phyloP scores from a whole-genome alignment of 1,140 invertebrate species.

The Chymomyza costata region DNA sequence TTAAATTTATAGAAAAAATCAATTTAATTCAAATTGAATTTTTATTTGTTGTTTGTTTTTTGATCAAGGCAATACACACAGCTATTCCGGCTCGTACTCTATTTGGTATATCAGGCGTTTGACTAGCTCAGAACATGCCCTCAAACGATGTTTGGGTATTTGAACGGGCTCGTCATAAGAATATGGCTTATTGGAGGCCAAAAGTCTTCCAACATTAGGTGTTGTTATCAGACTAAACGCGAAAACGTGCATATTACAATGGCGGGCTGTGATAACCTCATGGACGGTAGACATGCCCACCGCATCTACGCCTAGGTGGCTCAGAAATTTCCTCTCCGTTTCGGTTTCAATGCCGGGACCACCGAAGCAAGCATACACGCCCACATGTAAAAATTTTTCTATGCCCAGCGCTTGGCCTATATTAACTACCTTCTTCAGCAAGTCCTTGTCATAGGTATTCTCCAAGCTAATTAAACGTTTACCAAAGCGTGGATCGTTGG shows the following conservation, averaged over 20 bases:
- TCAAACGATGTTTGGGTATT: constrained; percentile 81
- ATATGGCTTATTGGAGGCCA: too few species aligned
- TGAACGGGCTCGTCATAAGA: too few species aligned
- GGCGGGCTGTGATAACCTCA: constrained; percentile 80
- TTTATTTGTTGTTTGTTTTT: not conserved
- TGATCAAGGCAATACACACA: constrained; percentile 1
- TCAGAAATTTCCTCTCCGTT: constrained; percentile 88
- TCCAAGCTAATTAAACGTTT: constrained; percentile 91
- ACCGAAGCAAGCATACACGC: constrained; percentile 93
- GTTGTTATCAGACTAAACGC: constrained; percentile 93
- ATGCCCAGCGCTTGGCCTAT: constrained; percentile 85
- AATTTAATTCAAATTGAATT: too few species aligned
- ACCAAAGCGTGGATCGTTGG: constrained; percentile 95
- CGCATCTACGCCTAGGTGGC: constrained; percentile 88
- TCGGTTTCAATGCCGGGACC: constrained; percentile 95
- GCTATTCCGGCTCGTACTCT: constrained; percentile 20
- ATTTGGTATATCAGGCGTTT: constrained; percentile 48
- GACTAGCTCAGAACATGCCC: constrained; percentile 43
- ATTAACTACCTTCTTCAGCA: constrained; percentile 82
- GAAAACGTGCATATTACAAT: constrained; percentile 92
- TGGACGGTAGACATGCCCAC: constrained; percentile 92
- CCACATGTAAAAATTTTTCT: constrained; percentile 83
- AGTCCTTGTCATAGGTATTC: constrained; percentile 85
- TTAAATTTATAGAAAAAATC: too few species aligned
- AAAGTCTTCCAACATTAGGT: too few species aligned